Evolutionary conservation across 2,113 vertebrate genomes (phyloP), one percentile per base, ranked within the genome.

Genomic region (Chaetorhynchus papuensis): DNA sequence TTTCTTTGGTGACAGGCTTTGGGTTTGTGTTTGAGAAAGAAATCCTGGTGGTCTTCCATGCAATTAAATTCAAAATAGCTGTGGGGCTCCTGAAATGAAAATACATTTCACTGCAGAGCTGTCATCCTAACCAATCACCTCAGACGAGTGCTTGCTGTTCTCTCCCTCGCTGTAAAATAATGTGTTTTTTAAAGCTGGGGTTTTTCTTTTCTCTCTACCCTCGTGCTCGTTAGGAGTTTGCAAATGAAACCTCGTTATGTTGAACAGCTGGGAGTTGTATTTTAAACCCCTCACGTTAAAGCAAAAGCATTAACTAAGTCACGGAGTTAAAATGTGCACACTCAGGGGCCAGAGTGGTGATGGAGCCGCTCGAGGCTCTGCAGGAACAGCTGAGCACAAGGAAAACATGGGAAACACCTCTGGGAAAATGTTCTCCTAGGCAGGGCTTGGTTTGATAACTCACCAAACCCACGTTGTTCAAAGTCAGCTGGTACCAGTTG

Each of bases 31-130:
- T 83, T 64, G 91, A 97, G 92, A 93, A 88, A 71, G 95, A 89
- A 92, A 83, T 87, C 92, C 83, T 93, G 68, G 71, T 90, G 89
- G 96, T 90, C 90, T 91, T 90, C 59, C 35, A 4, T 20, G 75
- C 61, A 95, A 90, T 97, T 94, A 95, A 83, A 94, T 96, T 90
- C 78, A 68, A 71, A 94, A 64, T 63, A 97, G 54, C 93, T 87
- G 94, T 53, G 33, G 93, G 96, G 84, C 84, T 97, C 94, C 93
- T 61, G 42, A 89, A 79, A 85, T 87, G 57, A 61, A 88, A 91
- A 70, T 71, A 6, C 24, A 69, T 92, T 93, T 42, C 53, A 5
- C 82, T 81, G 87, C 83, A 87, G 74, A 91, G 63, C 71, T 83
- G 89, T 77, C 93, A 71, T 53, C 56, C 74, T 64, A 84, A 39